Base-by-base conservation (phyloP, 2,888 invertebrate species). In the Melanostoma mellinum region DNA sequence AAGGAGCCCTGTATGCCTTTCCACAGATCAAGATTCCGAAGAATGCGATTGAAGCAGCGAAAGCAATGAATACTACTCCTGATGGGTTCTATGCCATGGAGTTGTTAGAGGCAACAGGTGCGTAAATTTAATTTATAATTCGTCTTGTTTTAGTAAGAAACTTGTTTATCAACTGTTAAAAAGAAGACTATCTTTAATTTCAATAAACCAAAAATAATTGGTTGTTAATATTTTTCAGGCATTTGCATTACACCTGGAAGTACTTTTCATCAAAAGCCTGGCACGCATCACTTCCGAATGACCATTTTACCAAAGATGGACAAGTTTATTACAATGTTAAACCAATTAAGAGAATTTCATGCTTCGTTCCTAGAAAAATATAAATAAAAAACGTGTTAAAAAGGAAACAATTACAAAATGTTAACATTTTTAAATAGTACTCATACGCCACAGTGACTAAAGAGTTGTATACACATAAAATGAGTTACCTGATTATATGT, bases 1-100 rank as follows among this genome's bases (percentile, higher is more conserved):
- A 96, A 95, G 95, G 99, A n/a, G 98, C 99, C 4, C 99, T 99
- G 99, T 99, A 99, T 91, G 98, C 98, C 78, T 99, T 99, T 91
- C 99, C 99, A 0, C 93, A 94, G 88, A 92, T 99, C 75, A 92
- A 93, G 53, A 89, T 99, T 71, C 97, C 99, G 2, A 91, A 93
- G 55, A 96, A 95, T 89, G 99, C 98, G 0, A 92, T 98, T 42
- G 94, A 94, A 86, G 96, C 95, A 20, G 99, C 99, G 1, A 94
- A 95, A 92, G 92, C 93, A 36, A 93, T 92, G 48, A 94, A 94
- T 33, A 93, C 95, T 92, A 91, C 93, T 50, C 95, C 98, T 0
- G 99, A 99, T 91, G 95, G 94, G 0, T 98, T 97, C 92, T 99
- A 99, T 92, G 98, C 98, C 33, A 97, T 96, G 92, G 93, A 95